Conservation (phyloP, 2,113 vertebrate species). For the Calonectris borealis region DNA sequence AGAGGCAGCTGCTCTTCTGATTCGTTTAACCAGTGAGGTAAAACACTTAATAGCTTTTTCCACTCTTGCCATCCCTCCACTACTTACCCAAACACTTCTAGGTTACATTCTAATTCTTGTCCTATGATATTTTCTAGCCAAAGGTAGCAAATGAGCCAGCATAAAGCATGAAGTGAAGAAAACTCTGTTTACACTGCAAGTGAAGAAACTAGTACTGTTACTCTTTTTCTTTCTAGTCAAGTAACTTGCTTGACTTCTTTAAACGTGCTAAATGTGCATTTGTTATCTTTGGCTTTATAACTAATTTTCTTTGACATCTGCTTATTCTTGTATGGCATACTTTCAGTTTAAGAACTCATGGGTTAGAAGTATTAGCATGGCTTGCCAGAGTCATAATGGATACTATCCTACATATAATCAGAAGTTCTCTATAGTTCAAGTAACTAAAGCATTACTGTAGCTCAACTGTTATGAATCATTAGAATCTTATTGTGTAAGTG, state of each 20-base stretch:
- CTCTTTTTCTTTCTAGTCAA: background rate
- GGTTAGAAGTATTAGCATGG: background rate
- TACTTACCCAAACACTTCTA: background rate
- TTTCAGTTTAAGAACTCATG: background rate
- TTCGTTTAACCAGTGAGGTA: slow-evolving; percentile 98
- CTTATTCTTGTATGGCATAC: background rate
- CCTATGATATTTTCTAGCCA: background rate
- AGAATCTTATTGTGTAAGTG: background rate
- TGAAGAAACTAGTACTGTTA: background rate
- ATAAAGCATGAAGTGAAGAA: background rate
- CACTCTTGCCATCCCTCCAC: background rate
- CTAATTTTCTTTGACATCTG: background rate
- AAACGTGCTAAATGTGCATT: background rate
- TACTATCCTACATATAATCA: background rate
- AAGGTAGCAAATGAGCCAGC: background rate
- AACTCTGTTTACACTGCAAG: background rate
- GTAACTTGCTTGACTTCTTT: background rate
- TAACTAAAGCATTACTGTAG: background rate
- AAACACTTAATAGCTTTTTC: background rate
- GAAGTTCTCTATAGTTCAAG: background rate
- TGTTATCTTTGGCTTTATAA: background rate
- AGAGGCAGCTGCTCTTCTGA: slow-evolving; percentile 93
- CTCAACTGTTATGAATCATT: background rate
- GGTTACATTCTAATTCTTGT: background rate
- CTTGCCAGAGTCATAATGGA: background rate